Conservation (phyloP, 2,113 vertebrate genomes). For the Dicentrarchus labrax region DNA sequence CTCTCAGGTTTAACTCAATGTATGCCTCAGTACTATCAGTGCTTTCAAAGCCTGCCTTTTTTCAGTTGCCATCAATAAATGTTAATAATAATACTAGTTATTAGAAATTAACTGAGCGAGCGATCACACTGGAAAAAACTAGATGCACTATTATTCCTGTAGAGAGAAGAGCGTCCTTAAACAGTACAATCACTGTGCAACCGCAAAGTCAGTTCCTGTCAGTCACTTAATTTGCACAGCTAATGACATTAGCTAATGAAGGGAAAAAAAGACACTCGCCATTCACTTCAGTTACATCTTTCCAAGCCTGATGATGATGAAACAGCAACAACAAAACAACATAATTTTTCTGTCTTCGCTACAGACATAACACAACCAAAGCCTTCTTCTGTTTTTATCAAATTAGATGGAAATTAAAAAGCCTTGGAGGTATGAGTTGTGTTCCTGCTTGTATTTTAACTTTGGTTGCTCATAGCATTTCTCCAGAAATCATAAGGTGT, state of each 20-base stretch:
- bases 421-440: not conserved
- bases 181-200: slow-evolving; percentile 1
- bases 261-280: not conserved
- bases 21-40: slow-evolving; percentile 6
- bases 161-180: slow-evolving; percentile 6
- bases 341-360: not conserved
- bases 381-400: not conserved
- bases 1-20: slow-evolving; percentile 21
- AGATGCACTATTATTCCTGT: not conserved
- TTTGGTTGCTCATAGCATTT: slow-evolving; percentile 19
- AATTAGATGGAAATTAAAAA: not conserved
- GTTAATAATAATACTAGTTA: not conserved
- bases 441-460: slow-evolving; percentile 11
- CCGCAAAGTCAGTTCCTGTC: slow-evolving; percentile 19
- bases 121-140: not conserved
- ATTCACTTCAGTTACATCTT: slow-evolving; percentile 5
- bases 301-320: not conserved
- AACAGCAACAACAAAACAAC: not conserved
- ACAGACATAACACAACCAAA: not conserved
- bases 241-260: slow-evolving; percentile 41
- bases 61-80: not conserved
- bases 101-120: not conserved
- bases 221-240: slow-evolving; percentile 31
- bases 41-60: too few relatives aligned
- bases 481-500: slow-evolving; percentile 8